Evolutionary conservation across 30 jellyfish, hydroid and myxozoan genomes (phyloP).

Genomic region (Mastigias papua): DNA sequence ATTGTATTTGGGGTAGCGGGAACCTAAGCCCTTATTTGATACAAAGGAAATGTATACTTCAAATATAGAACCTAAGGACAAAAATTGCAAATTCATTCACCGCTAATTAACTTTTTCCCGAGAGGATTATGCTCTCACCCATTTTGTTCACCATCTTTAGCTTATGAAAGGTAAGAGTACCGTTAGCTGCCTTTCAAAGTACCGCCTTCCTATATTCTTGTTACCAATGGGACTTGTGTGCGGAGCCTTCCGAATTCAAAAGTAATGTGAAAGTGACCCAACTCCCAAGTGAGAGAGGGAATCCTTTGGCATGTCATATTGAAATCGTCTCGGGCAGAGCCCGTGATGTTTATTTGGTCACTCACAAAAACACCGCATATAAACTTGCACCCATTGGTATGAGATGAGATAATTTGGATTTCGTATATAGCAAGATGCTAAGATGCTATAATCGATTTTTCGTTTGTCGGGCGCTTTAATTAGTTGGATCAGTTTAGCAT

Average conservation of each 20-base stretch:
- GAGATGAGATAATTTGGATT: slow-evolving; percentile 37
- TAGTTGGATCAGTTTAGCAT: slow-evolving; percentile 49
- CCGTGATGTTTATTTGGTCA: slow-evolving; percentile 63
- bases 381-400: slow-evolving; percentile 40
- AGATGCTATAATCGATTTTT: slow-evolving; percentile 14
- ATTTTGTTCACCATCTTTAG: slow-evolving; percentile 10
- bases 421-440: slow-evolving; percentile 23
- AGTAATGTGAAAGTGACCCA: slow-evolving; percentile 40
- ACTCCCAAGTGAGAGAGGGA: neutral
- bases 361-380: slow-evolving; percentile 51
- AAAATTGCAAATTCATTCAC: slow-evolving; percentile 16
- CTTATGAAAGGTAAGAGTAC: slow-evolving; percentile 1
- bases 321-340: slow-evolving; percentile 15
- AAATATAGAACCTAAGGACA: neutral
- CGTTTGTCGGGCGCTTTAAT: slow-evolving; percentile 63
- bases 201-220: neutral
- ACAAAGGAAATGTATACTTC: neutral
- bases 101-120: slow-evolving; percentile 61
- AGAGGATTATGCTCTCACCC: slow-evolving; percentile 44
- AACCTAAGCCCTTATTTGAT: neutral
- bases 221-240: slow-evolving; percentile 13
- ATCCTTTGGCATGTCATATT: slow-evolving; percentile 7
- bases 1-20: neutral
- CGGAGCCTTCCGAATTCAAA: slow-evolving; percentile 52
- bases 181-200: neutral